These are phyloP conservation scores for Netelia virgata DNA, from an alignment of 2,888 invertebrate species.

Conservation along the genomic window DNA sequence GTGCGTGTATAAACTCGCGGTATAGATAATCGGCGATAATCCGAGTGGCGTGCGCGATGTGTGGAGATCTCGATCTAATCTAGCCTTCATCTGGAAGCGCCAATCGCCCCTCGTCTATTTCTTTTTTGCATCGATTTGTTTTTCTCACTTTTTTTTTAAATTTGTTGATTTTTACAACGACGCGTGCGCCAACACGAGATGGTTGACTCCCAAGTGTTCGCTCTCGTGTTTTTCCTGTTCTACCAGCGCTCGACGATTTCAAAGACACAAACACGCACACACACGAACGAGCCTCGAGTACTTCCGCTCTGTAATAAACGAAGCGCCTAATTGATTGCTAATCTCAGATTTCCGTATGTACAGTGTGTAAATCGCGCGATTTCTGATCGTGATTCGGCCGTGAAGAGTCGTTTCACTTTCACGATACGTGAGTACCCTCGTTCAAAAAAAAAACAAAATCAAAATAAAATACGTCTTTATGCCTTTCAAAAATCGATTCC, in stretches of 20 bases:
- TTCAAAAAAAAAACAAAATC: background rate
- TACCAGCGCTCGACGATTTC: slow-evolving; percentile 36
- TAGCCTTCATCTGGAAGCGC: slow-evolving; percentile 68
- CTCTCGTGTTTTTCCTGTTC: slow-evolving; percentile 64
- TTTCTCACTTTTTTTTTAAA: slow-evolving; percentile 17
- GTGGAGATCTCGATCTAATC: slow-evolving; percentile 65
- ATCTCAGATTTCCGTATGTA: slow-evolving; percentile 55
- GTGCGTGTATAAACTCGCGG: slow-evolving; percentile 51
- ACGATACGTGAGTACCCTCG: slow-evolving; percentile 7
- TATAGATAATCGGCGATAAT: slow-evolving; percentile 65
- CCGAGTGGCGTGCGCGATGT: slow-evolving; percentile 48
- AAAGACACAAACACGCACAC: background rate
- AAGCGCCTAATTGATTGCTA: slow-evolving; percentile 58
- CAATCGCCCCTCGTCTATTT: slow-evolving; percentile 57
- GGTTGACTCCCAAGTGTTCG: slow-evolving; percentile 52
- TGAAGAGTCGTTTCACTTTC: slow-evolving; percentile 27
- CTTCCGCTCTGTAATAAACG: slow-evolving; percentile 53
- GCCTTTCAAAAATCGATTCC: background rate
- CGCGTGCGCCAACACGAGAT: slow-evolving; percentile 41
- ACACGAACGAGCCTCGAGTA: slow-evolving; percentile 55
- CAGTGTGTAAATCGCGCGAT: slow-evolving; percentile 23
- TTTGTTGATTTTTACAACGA: slow-evolving; percentile 47
- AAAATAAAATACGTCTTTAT: background rate
- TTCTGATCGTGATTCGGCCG: slow-evolving; percentile 15
- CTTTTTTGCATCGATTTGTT: slow-evolving; percentile 47